Percentiles rank a stretch among this genome's conserved stretches.
These are phyloP conservation scores for Halictus rubicundus DNA, from an alignment of 1,140 invertebrate species.

Conservation along the genomic window DNA sequence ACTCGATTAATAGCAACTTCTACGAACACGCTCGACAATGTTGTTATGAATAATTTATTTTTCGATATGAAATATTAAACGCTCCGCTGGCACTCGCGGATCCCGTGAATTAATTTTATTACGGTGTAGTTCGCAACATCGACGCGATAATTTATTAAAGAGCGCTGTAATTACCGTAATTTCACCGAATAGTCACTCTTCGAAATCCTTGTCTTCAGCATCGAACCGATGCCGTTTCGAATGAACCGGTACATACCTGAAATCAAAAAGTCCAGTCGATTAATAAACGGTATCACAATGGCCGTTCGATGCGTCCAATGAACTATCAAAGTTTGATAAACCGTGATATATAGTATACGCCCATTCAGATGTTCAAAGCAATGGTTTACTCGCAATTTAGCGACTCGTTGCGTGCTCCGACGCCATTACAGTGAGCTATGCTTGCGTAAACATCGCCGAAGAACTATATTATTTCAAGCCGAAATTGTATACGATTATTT, in stretches of 20 bases:
- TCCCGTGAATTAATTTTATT: background rate
- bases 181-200: background rate
- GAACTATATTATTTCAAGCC: too few relatives aligned
- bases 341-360: background rate
- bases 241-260: conserved; percentile 31
- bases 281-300: conserved; percentile 8
- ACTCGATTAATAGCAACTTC: background rate
- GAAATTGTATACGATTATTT: too few relatives aligned
- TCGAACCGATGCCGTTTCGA: background rate
- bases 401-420: background rate
- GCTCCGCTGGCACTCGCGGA: background rate
- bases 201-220: too few relatives aligned
- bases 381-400: background rate
- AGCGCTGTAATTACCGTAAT: background rate
- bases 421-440: too few relatives aligned
- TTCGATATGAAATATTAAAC: background rate
- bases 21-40: background rate
- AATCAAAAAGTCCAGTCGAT: conserved; percentile 2
- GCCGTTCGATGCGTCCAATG: background rate
- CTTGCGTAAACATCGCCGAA: background rate
- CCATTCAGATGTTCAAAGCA: background rate
- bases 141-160: background rate
- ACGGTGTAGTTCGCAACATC: background rate
- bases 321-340: background rate
- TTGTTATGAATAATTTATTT: background rate